Evolutionary conservation across 2,113 vertebrate genomes (phyloP), one percentile per base, ranked within the genome.

Genomic region (Apteryx owenii): DNA sequence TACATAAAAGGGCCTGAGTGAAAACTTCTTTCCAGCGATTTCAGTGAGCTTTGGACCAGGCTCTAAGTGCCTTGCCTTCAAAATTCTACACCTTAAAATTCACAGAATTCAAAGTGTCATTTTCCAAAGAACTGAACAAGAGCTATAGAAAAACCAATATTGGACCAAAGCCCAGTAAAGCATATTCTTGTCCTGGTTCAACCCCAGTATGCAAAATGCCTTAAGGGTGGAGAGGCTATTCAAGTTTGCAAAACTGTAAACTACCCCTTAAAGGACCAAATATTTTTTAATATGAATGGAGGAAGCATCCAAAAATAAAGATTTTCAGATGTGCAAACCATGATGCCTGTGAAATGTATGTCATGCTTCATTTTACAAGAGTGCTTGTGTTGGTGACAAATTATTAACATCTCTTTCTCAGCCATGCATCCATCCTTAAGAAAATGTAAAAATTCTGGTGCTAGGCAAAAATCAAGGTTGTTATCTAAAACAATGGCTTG

Each of bases 311-410:
- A 56, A 80, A 95, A 82, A 12, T 28, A 85, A 85, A 73, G 11
- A 58, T 70, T 56, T 86, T 81, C 21, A 54, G 17, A 78, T 70
- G 42, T 68, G 7, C 10, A 50, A n/a, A 61, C 2, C 17, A 2
- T 60, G 19, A 66, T 69, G 8, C 3, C 6, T 11, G 2, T 77
- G 53, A 31, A 0, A 0, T 3, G 7, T 3, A 60, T 60, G 1
- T 20, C 1, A 1, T 29, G 23, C 16, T 80, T 85, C 2, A 16
- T 83, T 92, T 93, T 77, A 25, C 19, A 77, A 5, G 7, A 20
- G 13, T 53, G 19, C 2, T 50, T 2, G 0, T 21, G 16, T 29
- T 28, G 10, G 4, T 65, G 23, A 88, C 65, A 90, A 87, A 58
- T 42, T 42, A 36, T 29, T 28, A 58, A 8, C 10, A 77, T 5